A percentile compares a stretch with the other conserved stretches of the same genome.
These are phyloP conservation scores for Stenchaetothrips biformis DNA, from an alignment of 2,888 invertebrate genomes.

Conservation along the genomic window DNA sequence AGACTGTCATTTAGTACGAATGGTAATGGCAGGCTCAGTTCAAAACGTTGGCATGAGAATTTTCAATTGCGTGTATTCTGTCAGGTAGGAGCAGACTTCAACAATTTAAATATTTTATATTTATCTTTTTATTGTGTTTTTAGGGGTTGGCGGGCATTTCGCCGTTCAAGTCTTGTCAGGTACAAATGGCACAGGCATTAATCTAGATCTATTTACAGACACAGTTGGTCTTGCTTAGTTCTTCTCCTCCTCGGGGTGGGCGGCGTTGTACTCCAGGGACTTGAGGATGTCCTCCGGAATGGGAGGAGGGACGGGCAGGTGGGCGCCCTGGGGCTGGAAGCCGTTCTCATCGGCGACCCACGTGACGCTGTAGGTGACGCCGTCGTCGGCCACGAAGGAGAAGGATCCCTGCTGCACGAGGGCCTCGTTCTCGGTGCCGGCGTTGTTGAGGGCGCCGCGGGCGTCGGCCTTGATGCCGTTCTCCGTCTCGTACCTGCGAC, in stretches of 20 bases:
- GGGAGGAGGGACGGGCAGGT: conserved; percentile 35
- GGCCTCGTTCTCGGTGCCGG: conserved; percentile 37
- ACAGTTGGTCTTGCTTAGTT: not conserved
- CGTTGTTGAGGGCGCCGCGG: conserved; percentile 44
- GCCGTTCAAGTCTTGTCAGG: conserved; percentile 1
- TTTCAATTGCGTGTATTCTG: not conserved
- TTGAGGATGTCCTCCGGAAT: conserved; percentile 9
- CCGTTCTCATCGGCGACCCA: conserved; percentile 41
- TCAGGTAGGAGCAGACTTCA: not conserved
- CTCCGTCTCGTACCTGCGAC: conserved; percentile 49
- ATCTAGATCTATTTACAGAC: not conserved
- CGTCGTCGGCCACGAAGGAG: conserved; percentile 40
- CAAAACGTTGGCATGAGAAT: too few species aligned
- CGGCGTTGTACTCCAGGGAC: conserved; percentile 18
- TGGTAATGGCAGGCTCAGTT: too few species aligned
- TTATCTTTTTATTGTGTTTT: not conserved
- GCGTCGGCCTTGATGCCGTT: conserved; percentile 54
- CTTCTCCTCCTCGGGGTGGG: conserved; percentile 19
- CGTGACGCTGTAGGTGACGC: conserved; percentile 38
- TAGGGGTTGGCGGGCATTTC: too few species aligned
- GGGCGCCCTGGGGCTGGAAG: conserved; percentile 56
- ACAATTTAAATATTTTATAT: not conserved
- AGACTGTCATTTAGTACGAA: too few species aligned
- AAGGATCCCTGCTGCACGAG: conserved; percentile 40
- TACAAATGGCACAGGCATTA: not conserved